These are phyloP conservation scores for Wiebesia pumilae DNA, from an alignment of 1,140 invertebrate species.

Conservation along the genomic window DNA sequence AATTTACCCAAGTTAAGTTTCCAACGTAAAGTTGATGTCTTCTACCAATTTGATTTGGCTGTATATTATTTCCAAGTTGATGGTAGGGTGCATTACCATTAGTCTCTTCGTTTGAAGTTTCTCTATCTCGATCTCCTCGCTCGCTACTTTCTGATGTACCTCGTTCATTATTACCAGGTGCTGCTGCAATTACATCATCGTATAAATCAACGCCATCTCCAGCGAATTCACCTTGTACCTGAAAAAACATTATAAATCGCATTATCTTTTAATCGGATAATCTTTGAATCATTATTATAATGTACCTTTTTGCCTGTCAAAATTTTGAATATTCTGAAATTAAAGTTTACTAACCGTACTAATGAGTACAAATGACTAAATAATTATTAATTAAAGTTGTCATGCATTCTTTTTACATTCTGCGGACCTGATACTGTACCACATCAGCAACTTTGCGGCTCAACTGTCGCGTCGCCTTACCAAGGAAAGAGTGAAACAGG, in stretches of 20 bases:
- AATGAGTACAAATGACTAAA: not conserved
- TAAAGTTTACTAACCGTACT: no score
- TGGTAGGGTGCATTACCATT: slow-evolving; percentile 83
- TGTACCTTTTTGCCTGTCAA: no score
- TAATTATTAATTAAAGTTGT: not conserved
- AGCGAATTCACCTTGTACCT: slow-evolving; percentile 85
- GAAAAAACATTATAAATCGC: slow-evolving; percentile 55
- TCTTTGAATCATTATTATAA: no score
- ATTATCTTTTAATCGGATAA: no score
- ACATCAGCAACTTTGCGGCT: slow-evolving; percentile 11
- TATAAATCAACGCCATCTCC: slow-evolving; percentile 95
- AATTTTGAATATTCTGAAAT: no score
- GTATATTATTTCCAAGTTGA: slow-evolving; percentile 81
- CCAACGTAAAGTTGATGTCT: slow-evolving; percentile 95
- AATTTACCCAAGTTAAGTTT: slow-evolving; percentile 90
- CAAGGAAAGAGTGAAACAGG: no score
- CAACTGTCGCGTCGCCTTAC: slow-evolving; percentile 17
- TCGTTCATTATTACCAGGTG: slow-evolving; percentile 74
- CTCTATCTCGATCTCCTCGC: slow-evolving; percentile 64
- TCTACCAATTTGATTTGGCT: slow-evolving; percentile 82
- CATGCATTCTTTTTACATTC: not conserved
- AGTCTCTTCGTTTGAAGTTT: slow-evolving; percentile 78
- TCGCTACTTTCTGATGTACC: slow-evolving; percentile 67
- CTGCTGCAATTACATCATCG: slow-evolving; percentile 94
- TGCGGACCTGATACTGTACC: not conserved